A percentile compares a stretch with the other conserved stretches of the same genome.
These are phyloP conservation scores for Eurois occulta DNA, from an alignment of 2,888 invertebrate species.

Conservation along the genomic window DNA sequence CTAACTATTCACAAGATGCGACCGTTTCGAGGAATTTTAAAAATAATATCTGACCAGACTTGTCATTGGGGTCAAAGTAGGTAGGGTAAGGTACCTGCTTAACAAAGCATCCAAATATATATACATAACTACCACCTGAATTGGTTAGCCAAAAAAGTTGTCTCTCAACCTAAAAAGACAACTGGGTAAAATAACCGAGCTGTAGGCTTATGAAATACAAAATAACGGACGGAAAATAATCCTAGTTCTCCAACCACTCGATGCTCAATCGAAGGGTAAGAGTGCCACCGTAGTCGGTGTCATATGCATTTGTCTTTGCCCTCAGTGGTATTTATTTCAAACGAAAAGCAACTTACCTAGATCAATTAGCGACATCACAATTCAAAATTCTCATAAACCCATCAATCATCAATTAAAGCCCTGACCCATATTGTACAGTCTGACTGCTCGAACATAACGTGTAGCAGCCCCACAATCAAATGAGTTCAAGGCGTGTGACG, in stretches of 20 bases:
- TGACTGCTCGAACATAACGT: background rate
- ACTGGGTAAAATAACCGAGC: background rate
- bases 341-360: background rate
- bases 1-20: slow-evolving; percentile 15
- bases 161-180: background rate
- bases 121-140: background rate
- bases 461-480: slow-evolving; percentile 21
- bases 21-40: slow-evolving; percentile 44
- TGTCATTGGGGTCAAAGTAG: slow-evolving; percentile 53
- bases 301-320: background rate
- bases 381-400: background rate
- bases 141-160: background rate
- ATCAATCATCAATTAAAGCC: slow-evolving; percentile 17
- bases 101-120: background rate
- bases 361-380: background rate
- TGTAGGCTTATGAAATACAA: background rate
- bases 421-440: slow-evolving; percentile 17
- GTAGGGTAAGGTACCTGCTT: background rate
- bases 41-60: slow-evolving; percentile 19
- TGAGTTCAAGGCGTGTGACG: slow-evolving; percentile 55
- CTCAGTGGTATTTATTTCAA: background rate
- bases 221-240: background rate
- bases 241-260: background rate
- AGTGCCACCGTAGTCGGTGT: background rate
- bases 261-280: background rate